These are phyloP conservation scores for Peromyscus attwateri DNA, from an alignment of 2,797 vertebrate species.

Conservation along the genomic window DNA sequence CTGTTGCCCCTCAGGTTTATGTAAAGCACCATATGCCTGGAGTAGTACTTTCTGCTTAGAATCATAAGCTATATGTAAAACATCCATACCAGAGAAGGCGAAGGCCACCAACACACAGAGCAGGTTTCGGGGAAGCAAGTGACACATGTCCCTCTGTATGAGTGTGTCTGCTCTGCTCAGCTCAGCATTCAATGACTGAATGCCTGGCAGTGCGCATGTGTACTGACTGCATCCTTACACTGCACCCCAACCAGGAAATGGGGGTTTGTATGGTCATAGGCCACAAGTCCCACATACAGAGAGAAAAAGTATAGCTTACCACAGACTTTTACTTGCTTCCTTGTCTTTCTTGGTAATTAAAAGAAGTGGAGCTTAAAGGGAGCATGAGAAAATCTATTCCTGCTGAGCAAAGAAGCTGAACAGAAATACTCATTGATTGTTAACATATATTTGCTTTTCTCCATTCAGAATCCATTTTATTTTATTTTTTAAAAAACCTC, in stretches of 20 bases:
- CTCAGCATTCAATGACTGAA: not conserved
- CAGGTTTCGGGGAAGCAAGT: not conserved
- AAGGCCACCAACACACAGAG: not conserved
- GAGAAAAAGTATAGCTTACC: too few species aligned
- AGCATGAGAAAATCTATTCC: not conserved
- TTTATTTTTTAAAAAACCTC: not conserved
- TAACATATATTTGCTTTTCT: not conserved
- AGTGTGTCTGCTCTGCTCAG: not conserved
- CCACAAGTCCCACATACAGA: not conserved
- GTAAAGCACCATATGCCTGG: not conserved
- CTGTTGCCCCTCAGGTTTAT: not conserved
- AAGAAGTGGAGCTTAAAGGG: not conserved
- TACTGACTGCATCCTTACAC: not conserved
- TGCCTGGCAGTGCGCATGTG: accelerated
- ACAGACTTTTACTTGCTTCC: not conserved
- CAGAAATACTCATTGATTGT: not conserved
- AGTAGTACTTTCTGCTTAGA: not conserved
- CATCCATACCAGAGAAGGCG: not conserved
- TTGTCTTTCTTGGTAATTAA: not conserved
- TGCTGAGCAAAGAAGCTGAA: not conserved
- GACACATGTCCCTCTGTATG: not conserved
- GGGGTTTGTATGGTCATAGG: not conserved
- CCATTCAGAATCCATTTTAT: not conserved
- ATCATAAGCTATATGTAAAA: not conserved
- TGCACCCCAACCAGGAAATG: slow-evolving; percentile 31